Evolutionary conservation across 2,888 invertebrate species (phyloP).

Genomic region (Acanthosepion esculentum): DNA sequence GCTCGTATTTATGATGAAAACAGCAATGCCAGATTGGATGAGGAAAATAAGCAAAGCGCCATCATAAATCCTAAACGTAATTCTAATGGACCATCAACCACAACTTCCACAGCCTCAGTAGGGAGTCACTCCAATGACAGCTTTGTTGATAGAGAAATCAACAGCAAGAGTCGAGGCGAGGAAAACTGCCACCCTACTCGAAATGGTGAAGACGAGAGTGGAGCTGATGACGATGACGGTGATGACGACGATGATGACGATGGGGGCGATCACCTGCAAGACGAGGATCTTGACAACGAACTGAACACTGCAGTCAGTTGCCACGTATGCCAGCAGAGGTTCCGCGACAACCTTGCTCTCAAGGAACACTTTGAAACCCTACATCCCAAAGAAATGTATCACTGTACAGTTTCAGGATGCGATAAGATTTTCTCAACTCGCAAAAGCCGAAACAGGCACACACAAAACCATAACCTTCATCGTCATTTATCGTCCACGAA

Average conservation of each 20-base stretch:
- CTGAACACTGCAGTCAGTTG: constrained; percentile 83
- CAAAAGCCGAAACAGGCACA: constrained; percentile 85
- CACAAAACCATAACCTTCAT: constrained; percentile 81
- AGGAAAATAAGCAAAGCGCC: neutral
- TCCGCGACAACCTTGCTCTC: constrained; percentile 80
- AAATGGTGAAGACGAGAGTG: constrained; percentile 49
- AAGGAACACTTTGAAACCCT: constrained; percentile 84
- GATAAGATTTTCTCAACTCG: constrained; percentile 86
- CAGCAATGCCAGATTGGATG: neutral
- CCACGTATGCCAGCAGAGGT: constrained; percentile 82
- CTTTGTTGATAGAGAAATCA: constrained; percentile 17
- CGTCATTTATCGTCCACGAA: constrained; percentile 59
- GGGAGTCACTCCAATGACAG: constrained; percentile 48
- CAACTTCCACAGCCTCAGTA: constrained; percentile 38
- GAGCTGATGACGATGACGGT: constrained; percentile 66
- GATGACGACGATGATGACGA: constrained; percentile 52
- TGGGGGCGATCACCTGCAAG: constrained; percentile 51
- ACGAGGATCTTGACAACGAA: constrained; percentile 72
- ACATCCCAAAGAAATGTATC: constrained; percentile 82
- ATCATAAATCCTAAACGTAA: constrained; percentile 44
- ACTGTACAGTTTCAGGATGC: constrained; percentile 86
- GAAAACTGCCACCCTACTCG: constrained; percentile 46
- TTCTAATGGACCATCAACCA: constrained; percentile 10
- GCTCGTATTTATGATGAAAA: neutral
- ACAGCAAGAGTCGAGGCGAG: constrained; percentile 39